Conservation (phyloP, 2,888 invertebrate species). For the Hipparchia sbordonii region DNA sequence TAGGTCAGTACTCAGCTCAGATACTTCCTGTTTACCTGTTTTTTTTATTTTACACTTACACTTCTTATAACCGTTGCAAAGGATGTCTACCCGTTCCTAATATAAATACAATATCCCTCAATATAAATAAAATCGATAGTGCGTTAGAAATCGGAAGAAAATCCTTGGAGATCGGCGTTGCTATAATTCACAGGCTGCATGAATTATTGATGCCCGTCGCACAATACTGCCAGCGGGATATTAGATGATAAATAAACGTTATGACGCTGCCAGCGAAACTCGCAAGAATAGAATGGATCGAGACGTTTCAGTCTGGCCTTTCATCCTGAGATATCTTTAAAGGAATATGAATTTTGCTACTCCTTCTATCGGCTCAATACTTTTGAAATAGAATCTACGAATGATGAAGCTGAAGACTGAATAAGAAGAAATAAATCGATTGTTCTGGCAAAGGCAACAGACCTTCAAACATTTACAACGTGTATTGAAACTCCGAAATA, state of each 20-base stretch:
- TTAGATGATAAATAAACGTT: constrained; percentile 51
- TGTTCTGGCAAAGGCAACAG: too few relatives aligned
- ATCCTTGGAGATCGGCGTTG: constrained; percentile 60
- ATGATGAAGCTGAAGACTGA: not conserved
- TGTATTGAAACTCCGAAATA: too few relatives aligned
- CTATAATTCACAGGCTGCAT: constrained; percentile 65
- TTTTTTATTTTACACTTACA: too few relatives aligned
- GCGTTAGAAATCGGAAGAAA: constrained; percentile 54
- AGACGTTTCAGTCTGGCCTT: constrained; percentile 33
- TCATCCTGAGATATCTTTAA: constrained; percentile 17
- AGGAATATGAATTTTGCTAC: constrained; percentile 5
- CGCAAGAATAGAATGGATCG: constrained; percentile 42
- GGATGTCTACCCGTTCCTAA: too few relatives aligned
- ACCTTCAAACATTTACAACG: too few relatives aligned
- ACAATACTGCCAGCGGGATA: constrained; percentile 47
- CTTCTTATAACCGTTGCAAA: too few relatives aligned
- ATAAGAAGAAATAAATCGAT: not conserved
- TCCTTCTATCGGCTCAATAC: not conserved
- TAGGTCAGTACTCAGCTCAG: too few relatives aligned
- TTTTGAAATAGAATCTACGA: not conserved
- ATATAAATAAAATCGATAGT: constrained; percentile 32
- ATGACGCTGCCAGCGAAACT: constrained; percentile 41
- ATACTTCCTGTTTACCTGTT: too few relatives aligned
- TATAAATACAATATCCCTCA: not conserved
- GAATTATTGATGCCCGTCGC: constrained; percentile 68